Evolutionary conservation across 2,113 vertebrate genomes (phyloP), one percentile per base, ranked within the genome.

Genomic region (Crotalus viridis): DNA sequence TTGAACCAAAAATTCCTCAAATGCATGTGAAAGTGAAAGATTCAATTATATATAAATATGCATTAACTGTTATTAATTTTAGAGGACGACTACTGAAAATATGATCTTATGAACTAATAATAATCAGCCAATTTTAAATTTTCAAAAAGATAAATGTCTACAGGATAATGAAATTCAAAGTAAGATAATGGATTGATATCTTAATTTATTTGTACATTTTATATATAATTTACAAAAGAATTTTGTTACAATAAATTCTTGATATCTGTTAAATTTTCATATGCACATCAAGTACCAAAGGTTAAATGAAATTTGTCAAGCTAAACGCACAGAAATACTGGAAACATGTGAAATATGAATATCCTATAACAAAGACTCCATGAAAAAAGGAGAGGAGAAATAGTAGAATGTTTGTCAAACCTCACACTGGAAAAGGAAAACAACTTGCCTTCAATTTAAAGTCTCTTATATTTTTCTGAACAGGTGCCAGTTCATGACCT

Each of bases 401-500:
- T 87, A 93, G 93, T 91, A 81, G 17, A 7, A 39, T 89, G 92
- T 94, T 92, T 91, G 95, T 95, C 96, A 97, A 97, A 95, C 39
- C 90, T 94, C 91, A 88, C 96, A 95, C 96, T 95, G 28, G 95
- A 97, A 97, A 97, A 96, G 93, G 95, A 96, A 98, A 96, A 95
- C 94, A 97, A 95, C 89, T 92, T 91, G 96, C 89, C 94, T 96
- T 94, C 91, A 97, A 97, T 93, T 85, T 94, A 94, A 97, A 98
- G 97, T 92, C 90, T 51, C 92, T 96, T 97, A 97, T 97, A 97
- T 97, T 98, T 69, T 98, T 97, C 97, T 98, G 96, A 96, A 96
- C 96, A 97, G 97, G 96, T 98, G 97, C 97, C 97, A 97, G 96
- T 94, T 93, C 95, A 96, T 96, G 96, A 98, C 95, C 96, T 97